A percentile compares a stretch with the other conserved stretches of the same genome.
Evolutionary conservation across 2,797 vertebrate species (phyloP).

Genomic region (Kryptolebias ocellatus): DNA sequence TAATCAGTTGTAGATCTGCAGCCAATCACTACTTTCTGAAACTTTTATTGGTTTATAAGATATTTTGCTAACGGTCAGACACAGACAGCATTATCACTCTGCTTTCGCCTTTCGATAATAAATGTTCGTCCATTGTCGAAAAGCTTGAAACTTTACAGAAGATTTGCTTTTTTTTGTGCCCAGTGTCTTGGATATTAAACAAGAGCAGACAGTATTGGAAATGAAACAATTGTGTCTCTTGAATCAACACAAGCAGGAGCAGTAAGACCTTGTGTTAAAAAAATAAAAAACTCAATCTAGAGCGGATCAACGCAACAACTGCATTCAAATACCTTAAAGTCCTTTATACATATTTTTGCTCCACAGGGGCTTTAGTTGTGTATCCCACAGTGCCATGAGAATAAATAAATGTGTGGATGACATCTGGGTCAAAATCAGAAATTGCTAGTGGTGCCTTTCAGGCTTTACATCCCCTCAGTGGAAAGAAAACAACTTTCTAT

Average conservation of each 20-base stretch:
- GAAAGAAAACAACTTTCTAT: conserved; percentile 10
- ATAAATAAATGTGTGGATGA: background rate
- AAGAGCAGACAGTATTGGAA: background rate
- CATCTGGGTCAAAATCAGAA: conserved; percentile 10
- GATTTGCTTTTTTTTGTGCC: background rate
- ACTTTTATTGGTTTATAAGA: no score
- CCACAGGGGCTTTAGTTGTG: background rate
- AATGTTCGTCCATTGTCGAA: background rate
- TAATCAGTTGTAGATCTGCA: no score
- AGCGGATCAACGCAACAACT: conserved; percentile 7
- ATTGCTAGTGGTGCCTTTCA: background rate
- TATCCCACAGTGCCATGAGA: background rate
- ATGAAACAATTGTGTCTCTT: conserved; percentile 5
- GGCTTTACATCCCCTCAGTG: conserved; percentile 8
- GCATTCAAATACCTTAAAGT: background rate
- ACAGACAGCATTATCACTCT: no score
- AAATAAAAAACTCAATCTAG: background rate
- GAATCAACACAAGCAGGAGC: background rate
- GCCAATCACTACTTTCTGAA: no score
- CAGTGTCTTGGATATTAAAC: conserved; percentile 6
- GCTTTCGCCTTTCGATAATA: background rate
- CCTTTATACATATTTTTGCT: conserved; percentile 1
- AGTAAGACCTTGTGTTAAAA: background rate
- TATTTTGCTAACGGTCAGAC: no score
- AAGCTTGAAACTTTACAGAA: conserved; percentile 1